Evolutionary conservation across 2,888 invertebrate species (phyloP), one percentile per base, ranked within the genome.

Genomic region (Thymelicus lineola): DNA sequence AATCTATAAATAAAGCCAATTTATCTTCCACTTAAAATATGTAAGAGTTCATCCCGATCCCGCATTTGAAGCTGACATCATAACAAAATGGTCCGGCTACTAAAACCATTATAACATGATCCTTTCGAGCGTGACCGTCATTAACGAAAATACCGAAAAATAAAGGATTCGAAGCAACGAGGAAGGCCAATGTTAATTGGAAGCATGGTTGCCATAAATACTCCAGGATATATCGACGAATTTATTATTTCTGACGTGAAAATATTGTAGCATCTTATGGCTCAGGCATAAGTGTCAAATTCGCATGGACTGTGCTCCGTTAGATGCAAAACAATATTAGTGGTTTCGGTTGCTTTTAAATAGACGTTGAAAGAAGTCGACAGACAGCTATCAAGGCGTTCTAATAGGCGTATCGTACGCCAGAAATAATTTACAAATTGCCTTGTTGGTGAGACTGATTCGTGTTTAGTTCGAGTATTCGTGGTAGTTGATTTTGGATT

Each of bases 311-410:
- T 71, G 48, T 61, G 28, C 6, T 36, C 73, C 60, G 38, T 59
- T 4, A 61, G 63, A 69, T 48, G 59, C 67, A 36, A 73, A 66
- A 28, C 63, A 42, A 12, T 58, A 28, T 75, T 72, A 63, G 58
- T 75, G 77, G 74, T 77, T 82, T 78, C 81, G 77, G 86, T 85
- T 80, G 90, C 89, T 91, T 91, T 93, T 91, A 93, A 93, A 93
- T 91, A 92, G 88, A 92, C 76, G 93, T 84, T 92, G 93, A 93
- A 92, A 93, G 92, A 91, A 90, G 86, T 87, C 83, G 89, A 91
- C 91, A 86, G 92, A 84, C 89, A 89, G 86, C 90, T 86, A 91
- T 93, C 93, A 92, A 90, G 92, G 87, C 84, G 84, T 87, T 83
- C 92, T 93, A 93, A 93, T 93, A 93, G 91, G 90, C 90, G 89